Evolutionary conservation across 2,888 invertebrate genomes (phyloP).

Genomic region (Lypha dubia): DNA sequence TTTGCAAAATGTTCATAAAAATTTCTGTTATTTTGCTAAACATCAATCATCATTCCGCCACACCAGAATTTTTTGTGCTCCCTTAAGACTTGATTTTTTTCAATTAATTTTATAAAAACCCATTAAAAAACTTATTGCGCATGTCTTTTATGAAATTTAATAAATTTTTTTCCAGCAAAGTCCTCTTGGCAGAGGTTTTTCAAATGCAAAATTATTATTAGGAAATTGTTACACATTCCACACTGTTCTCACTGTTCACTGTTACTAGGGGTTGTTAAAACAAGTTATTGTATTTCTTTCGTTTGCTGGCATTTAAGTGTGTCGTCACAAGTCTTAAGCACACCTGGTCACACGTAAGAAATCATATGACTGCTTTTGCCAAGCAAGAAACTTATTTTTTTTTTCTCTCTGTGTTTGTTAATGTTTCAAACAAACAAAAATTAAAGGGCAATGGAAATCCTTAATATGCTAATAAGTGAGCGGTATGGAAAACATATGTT

Average conservation of each 20-base stretch:
- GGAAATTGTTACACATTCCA: slow-evolving; percentile 64
- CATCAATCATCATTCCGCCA: slow-evolving; percentile 47
- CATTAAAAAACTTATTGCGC: slow-evolving; percentile 63
- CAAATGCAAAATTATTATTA: slow-evolving; percentile 68
- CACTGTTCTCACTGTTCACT: slow-evolving; percentile 35
- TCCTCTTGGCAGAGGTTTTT: slow-evolving; percentile 35
- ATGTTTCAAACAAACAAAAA: background rate
- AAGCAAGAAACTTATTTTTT: slow-evolving; percentile 25
- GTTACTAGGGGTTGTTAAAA: slow-evolving; percentile 50
- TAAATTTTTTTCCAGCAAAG: slow-evolving; percentile 2
- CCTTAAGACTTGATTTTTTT: slow-evolving; percentile 7
- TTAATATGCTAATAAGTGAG: slow-evolving; percentile 61
- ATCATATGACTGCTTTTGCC: slow-evolving; percentile 49
- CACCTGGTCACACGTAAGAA: slow-evolving; percentile 79
- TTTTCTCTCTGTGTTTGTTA: background rate
- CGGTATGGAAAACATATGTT: background rate
- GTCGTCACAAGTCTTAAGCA: slow-evolving; percentile 78
- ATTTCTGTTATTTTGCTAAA: slow-evolving; percentile 10
- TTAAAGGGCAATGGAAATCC: background rate
- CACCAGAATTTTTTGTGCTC: background rate
- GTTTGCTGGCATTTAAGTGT: slow-evolving; percentile 71
- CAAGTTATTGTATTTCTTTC: slow-evolving; percentile 12
- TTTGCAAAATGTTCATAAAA: slow-evolving; percentile 56
- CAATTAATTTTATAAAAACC: background rate
- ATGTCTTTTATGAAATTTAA: slow-evolving; percentile 58